phyloP scores from a whole-genome alignment of 2,888 invertebrate genomes.

The Celastrina argiolus region DNA sequence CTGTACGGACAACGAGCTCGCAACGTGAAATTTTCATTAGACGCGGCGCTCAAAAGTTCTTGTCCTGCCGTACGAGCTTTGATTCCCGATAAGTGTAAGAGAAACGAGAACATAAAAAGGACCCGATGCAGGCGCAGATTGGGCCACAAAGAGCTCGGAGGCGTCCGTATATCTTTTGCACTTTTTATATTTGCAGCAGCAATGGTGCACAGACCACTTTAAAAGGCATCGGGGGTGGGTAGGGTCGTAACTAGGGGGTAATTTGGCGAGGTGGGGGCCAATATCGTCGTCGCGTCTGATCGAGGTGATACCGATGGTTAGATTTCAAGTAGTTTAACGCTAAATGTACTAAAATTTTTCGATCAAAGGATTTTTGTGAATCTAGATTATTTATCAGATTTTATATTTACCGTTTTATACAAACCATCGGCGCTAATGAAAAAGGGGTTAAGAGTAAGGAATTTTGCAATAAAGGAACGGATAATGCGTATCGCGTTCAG shows the following conservation, averaged over 20 bases:
- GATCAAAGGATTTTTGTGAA: background rate
- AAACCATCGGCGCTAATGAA: background rate
- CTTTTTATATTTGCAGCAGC: slow-evolving; percentile 75
- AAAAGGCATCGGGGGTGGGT: slow-evolving; percentile 70
- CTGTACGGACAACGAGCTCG: slow-evolving; percentile 67
- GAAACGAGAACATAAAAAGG: slow-evolving; percentile 70
- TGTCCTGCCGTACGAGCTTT: slow-evolving; percentile 56
- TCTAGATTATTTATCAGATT: slow-evolving; percentile 3
- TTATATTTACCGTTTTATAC: background rate
- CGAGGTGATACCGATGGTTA: slow-evolving; percentile 71
- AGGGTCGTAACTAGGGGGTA: slow-evolving; percentile 75
- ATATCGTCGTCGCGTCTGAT: slow-evolving; percentile 74
- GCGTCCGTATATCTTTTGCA: slow-evolving; percentile 69
- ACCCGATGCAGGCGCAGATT: slow-evolving; percentile 72
- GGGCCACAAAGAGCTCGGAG: slow-evolving; percentile 77
- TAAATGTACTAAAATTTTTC: background rate
- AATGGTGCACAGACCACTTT: slow-evolving; percentile 75
- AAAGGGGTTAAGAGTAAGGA: background rate
- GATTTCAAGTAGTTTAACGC: slow-evolving; percentile 58
- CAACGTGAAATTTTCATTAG: slow-evolving; percentile 76
- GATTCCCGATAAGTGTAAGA: slow-evolving; percentile 74
- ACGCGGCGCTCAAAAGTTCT: slow-evolving; percentile 67
- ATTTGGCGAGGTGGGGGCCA: slow-evolving; percentile 74
- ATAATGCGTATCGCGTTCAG: slow-evolving; percentile 3
- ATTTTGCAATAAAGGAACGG: slow-evolving; percentile 1